Evolutionary conservation across 2,113 vertebrate species (phyloP).

Genomic region (Neodontobutis hainanensis): DNA sequence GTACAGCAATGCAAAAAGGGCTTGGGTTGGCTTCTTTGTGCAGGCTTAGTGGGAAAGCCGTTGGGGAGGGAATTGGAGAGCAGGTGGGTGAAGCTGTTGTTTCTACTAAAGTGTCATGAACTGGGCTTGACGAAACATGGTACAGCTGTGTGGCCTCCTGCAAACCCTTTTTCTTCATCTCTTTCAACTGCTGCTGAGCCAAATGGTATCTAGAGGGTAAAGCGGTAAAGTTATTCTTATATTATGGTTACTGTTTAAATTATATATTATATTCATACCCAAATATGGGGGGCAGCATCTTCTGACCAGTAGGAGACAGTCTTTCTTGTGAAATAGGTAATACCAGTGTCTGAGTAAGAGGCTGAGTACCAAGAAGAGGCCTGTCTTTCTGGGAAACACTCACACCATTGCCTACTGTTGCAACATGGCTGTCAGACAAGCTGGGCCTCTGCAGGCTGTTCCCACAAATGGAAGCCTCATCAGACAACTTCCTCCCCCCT

Average conservation of each 20-base stretch:
- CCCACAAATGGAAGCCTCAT: conserved; percentile 90
- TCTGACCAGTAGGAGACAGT: conserved; percentile 83
- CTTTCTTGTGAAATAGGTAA: conserved; percentile 77
- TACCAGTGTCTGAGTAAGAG: conserved; percentile 70
- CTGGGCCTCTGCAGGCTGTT: conserved; percentile 84
- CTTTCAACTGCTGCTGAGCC: conserved; percentile 95
- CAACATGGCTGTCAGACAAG: conserved; percentile 77
- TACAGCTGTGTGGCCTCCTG: conserved; percentile 92
- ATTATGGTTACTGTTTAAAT: neutral
- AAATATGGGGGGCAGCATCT: conserved; percentile 91
- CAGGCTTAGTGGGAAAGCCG: conserved; percentile 63
- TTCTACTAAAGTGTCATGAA: conserved; percentile 85
- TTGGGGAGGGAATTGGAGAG: conserved; percentile 67
- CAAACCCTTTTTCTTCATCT: conserved; percentile 95
- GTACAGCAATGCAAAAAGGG: conserved; percentile 82
- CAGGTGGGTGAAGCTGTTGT: conserved; percentile 70
- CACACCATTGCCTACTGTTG: conserved; percentile 6
- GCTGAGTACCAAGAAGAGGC: conserved; percentile 72
- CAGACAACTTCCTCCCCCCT: conserved; percentile 86
- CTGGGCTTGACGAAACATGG: conserved; percentile 92
- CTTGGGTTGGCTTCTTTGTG: conserved; percentile 73
- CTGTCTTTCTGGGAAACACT: conserved; percentile 42
- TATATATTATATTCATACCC: conserved; percentile 69
- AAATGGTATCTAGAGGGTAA: conserved; percentile 81
- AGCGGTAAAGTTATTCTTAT: neutral